These are phyloP conservation scores for Antheraea mylitta DNA, from an alignment of 1,140 invertebrate species.

Conservation along the genomic window DNA sequence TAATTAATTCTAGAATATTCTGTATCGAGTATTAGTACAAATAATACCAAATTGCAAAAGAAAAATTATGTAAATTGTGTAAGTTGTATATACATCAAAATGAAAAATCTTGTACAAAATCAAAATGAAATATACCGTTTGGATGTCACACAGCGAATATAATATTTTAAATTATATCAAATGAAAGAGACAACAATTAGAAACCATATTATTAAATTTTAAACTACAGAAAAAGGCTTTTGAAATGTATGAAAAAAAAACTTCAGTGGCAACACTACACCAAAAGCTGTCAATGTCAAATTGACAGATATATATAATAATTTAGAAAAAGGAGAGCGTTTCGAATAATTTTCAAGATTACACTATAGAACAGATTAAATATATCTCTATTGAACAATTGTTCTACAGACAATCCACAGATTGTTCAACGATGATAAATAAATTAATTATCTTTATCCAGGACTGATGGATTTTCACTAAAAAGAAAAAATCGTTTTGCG, in stretches of 20 bases:
- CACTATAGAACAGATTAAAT: too few relatives aligned
- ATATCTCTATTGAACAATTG: background rate
- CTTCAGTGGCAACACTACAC: too few relatives aligned
- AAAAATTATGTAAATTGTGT: conserved; percentile 17
- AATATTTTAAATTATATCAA: too few relatives aligned
- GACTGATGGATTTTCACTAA: background rate
- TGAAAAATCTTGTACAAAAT: too few relatives aligned
- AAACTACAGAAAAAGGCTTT: too few relatives aligned
- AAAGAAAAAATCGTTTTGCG: background rate
- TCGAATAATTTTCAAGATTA: too few relatives aligned
- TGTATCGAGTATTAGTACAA: conserved; percentile 15
- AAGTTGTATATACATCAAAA: background rate
- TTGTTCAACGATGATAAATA: background rate
- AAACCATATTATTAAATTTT: too few relatives aligned
- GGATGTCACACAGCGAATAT: too few relatives aligned
- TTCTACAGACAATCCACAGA: background rate
- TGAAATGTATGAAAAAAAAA: too few relatives aligned
- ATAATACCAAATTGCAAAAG: conserved; percentile 26
- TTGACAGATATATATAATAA: background rate
- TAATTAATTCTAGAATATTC: background rate
- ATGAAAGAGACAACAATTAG: too few relatives aligned
- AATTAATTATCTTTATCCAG: background rate
- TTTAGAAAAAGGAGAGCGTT: background rate
- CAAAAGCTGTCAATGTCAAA: background rate
- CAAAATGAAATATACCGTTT: background rate